Percentiles rank a stretch among this genome's conserved stretches.
These are phyloP conservation scores for Margaritifera margaritifera DNA, from an alignment of 2,888 invertebrate species.

Conservation along the genomic window DNA sequence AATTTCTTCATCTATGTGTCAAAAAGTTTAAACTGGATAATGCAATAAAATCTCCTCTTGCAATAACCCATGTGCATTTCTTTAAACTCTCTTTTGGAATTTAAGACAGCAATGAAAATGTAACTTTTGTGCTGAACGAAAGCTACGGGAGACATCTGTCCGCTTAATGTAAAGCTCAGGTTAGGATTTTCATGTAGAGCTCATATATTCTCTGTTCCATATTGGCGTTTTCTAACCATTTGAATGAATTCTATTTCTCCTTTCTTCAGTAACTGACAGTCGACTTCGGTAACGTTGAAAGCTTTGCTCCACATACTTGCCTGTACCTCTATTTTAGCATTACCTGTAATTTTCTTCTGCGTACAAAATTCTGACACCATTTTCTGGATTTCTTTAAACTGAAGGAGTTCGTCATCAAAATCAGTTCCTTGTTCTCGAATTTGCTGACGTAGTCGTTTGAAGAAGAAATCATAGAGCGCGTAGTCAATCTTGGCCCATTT, in stretches of 20 bases:
- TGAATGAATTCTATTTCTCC: constrained; percentile 37
- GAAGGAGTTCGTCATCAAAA: constrained; percentile 38
- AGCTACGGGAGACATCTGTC: no score
- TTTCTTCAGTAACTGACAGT: constrained; percentile 29
- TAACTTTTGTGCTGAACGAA: no score
- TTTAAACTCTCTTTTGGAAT: no score
- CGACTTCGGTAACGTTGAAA: constrained; percentile 25
- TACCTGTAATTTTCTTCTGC: constrained; percentile 11
- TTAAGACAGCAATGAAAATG: no score
- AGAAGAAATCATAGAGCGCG: constrained; percentile 39
- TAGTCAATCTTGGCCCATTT: constrained; percentile 38
- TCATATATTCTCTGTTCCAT: constrained; percentile 31
- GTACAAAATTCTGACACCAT: constrained; percentile 34
- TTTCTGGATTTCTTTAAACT: constrained; percentile 35
- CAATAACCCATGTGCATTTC: no score
- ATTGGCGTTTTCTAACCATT: constrained; percentile 34
- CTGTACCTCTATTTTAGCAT: constrained; percentile 19
- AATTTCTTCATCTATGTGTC: no score
- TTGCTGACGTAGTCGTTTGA: constrained; percentile 25
- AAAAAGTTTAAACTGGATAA: no score
- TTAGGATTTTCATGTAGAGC: neutral
- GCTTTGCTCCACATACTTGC: constrained; percentile 30
- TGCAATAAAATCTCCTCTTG: no score
- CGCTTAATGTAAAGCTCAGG: no score
- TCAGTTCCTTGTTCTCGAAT: constrained; percentile 34